A percentile compares a stretch with the other conserved stretches of the same genome.
These are phyloP conservation scores for Agapostemon virescens DNA, from an alignment of 2,888 invertebrate species.

Conservation along the genomic window DNA sequence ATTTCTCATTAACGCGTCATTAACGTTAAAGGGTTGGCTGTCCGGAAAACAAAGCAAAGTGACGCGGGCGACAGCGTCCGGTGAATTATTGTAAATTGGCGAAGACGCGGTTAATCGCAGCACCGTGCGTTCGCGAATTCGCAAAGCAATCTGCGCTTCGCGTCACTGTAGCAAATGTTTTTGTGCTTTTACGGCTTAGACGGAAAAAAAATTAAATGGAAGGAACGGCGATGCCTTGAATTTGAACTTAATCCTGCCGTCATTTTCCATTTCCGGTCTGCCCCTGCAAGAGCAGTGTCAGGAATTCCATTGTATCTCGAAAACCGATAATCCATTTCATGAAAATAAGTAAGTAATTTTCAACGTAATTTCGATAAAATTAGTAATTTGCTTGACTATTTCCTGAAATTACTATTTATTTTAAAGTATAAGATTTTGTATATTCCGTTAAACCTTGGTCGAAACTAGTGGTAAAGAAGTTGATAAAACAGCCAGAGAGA, in stretches of 20 bases:
- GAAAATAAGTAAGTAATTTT: background rate
- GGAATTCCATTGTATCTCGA: background rate
- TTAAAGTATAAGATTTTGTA: background rate
- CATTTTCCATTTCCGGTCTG: background rate
- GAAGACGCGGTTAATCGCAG: conserved; percentile 7
- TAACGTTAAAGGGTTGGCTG: conserved; percentile 51
- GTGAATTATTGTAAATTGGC: conserved; percentile 13
- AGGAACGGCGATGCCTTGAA: background rate
- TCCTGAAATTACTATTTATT: background rate
- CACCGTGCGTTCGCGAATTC: background rate
- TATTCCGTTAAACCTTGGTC: background rate
- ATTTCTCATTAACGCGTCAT: conserved; percentile 66
- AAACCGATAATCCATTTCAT: background rate
- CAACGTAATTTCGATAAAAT: background rate
- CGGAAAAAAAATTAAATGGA: background rate
- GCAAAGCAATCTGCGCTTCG: background rate
- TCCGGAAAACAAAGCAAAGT: background rate
- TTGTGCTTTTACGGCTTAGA: background rate
- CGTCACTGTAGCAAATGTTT: background rate
- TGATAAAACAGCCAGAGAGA: background rate
- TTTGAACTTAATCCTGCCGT: background rate
- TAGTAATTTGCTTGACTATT: background rate
- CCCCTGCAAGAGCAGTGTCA: background rate
- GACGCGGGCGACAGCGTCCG: background rate
- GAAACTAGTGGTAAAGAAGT: background rate